Percentiles rank a stretch among this genome's conserved stretches.
Conservation (phyloP, 2,797 vertebrate species). For the Paratrypauchen microcephalus region DNA sequence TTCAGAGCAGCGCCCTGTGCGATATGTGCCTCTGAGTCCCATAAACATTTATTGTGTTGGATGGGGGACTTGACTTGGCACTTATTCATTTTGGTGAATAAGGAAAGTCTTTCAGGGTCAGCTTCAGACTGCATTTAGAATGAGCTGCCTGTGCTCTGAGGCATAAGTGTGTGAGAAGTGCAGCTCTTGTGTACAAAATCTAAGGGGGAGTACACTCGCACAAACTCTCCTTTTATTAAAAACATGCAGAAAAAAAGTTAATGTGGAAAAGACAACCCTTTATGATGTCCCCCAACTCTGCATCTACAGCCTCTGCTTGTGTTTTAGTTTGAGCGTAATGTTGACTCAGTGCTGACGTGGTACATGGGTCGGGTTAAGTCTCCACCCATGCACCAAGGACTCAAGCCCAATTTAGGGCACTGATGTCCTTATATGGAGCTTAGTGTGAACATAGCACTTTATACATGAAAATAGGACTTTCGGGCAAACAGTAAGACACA, state of each 20-base stretch:
- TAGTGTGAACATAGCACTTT: slow-evolving; percentile 43
- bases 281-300: slow-evolving; percentile 57
- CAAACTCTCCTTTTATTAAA: slow-evolving; percentile 77
- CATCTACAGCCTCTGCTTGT: slow-evolving; percentile 63
- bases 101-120: slow-evolving; percentile 68
- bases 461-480: neutral
- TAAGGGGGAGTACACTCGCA: slow-evolving; percentile 65
- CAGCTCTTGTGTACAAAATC: slow-evolving; percentile 62
- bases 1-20: slow-evolving; percentile 51
- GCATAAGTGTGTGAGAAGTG: slow-evolving; percentile 23
- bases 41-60: slow-evolving; percentile 52
- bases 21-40: slow-evolving; percentile 71
- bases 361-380: slow-evolving; percentile 51
- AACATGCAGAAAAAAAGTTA: slow-evolving; percentile 45
- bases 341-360: slow-evolving; percentile 76
- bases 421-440: slow-evolving; percentile 65
- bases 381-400: slow-evolving; percentile 52
- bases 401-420: slow-evolving; percentile 45
- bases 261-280: slow-evolving; percentile 69
- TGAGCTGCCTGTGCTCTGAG: slow-evolving; percentile 54
- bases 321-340: slow-evolving; percentile 58
- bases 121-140: slow-evolving; percentile 71
- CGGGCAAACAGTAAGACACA: slow-evolving; percentile 28
- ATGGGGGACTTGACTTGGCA: slow-evolving; percentile 37
- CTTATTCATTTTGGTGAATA: slow-evolving; percentile 50